Evolutionary conservation across 2,888 invertebrate species (phyloP).

Genomic region (Chaitophorus viminalis): DNA sequence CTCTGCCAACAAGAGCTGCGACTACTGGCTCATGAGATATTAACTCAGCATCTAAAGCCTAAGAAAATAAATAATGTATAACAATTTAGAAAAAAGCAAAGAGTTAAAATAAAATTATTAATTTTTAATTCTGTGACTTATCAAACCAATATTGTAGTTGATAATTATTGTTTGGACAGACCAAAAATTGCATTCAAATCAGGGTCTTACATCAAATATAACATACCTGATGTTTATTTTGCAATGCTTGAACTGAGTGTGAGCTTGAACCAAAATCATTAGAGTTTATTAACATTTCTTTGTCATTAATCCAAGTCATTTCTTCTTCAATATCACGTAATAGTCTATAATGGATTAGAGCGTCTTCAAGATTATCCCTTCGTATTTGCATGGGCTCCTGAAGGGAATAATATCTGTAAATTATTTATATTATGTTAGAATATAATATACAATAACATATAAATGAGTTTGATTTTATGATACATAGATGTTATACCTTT

Average conservation of each 20-base stretch:
- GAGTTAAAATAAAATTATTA: too few species aligned
- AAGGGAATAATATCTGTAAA: slow-evolving; percentile 77
- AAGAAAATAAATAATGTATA: slow-evolving; percentile 58
- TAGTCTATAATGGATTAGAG: slow-evolving; percentile 87
- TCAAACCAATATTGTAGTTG: too few species aligned
- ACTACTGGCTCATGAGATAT: slow-evolving; percentile 87
- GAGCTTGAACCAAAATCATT: slow-evolving; percentile 76
- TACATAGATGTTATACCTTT: slow-evolving; percentile 69
- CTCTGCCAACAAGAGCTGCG: slow-evolving; percentile 77
- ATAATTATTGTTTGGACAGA: too few species aligned
- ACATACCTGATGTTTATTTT: slow-evolving; percentile 88
- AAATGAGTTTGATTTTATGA: neutral
- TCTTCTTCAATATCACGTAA: slow-evolving; percentile 93
- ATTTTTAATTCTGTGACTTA: too few species aligned
- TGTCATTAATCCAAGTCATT: slow-evolving; percentile 86
- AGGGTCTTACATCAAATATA: neutral
- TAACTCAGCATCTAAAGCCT: slow-evolving; percentile 87
- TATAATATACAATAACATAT: neutral
- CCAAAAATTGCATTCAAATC: neutral
- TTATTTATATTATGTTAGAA: neutral
- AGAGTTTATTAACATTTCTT: slow-evolving; percentile 77
- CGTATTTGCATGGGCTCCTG: slow-evolving; percentile 92
- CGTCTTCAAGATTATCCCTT: slow-evolving; percentile 91
- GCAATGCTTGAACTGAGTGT: slow-evolving; percentile 84
- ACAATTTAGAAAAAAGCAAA: too few species aligned